Conservation (phyloP, 2,888 invertebrate genomes). For the Dolomedes plantarius region DNA sequence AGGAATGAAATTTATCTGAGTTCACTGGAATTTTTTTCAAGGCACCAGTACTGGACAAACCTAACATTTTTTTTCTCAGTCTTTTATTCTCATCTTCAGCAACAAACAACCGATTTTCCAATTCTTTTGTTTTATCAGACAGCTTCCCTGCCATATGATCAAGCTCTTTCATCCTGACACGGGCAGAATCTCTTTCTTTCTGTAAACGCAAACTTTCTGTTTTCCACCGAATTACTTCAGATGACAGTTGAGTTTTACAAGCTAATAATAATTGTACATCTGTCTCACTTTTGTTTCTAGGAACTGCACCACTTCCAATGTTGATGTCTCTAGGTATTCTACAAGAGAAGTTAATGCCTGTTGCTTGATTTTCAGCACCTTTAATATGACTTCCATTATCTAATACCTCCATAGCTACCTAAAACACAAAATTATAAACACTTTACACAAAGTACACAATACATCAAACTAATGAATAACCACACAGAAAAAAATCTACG, state of each 20-base stretch:
- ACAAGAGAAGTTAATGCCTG: conserved; percentile 22
- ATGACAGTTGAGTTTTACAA: conserved; percentile 59
- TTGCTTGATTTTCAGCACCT: conserved; percentile 21
- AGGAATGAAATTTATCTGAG: conserved; percentile 42
- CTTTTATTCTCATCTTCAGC: conserved; percentile 47
- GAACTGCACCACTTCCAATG: not conserved
- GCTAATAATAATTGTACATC: conserved; percentile 43
- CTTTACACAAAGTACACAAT: too few relatives aligned
- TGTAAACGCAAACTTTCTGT: conserved; percentile 46
- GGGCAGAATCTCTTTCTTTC: conserved; percentile 46
- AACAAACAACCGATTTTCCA: conserved; percentile 27
- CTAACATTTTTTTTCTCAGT: not conserved
- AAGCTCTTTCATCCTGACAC: conserved; percentile 23
- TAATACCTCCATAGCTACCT: conserved; percentile 36
- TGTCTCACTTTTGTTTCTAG: conserved; percentile 26
- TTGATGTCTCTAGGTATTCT: conserved; percentile 17
- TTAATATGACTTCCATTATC: conserved; percentile 27
- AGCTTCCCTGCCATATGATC: conserved; percentile 23
- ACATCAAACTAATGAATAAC: too few relatives aligned
- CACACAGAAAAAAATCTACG: too few relatives aligned
- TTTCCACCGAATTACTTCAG: conserved; percentile 58
- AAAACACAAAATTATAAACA: not conserved
- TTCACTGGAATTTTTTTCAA: conserved; percentile 31
- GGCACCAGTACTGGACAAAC: not conserved
- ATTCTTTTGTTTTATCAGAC: conserved; percentile 28